Conservation (phyloP, 2,113 vertebrate genomes). For the Lampris incognitus region DNA sequence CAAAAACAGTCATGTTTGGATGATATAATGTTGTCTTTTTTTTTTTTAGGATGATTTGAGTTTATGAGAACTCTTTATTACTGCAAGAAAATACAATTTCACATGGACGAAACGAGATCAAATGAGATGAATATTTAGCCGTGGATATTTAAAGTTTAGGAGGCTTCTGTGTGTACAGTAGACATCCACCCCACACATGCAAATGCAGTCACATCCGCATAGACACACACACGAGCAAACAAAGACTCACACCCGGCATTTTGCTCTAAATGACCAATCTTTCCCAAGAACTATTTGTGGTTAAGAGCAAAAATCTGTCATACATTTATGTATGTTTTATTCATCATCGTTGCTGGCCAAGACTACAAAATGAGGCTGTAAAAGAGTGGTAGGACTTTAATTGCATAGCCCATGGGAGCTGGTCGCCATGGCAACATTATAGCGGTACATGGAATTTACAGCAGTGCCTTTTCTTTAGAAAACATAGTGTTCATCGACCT, state of each 20-base stretch:
- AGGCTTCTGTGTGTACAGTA: slow-evolving; percentile 2
- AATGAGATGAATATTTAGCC: slow-evolving; percentile 11
- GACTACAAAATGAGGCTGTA: slow-evolving; percentile 75
- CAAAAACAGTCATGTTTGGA: background rate
- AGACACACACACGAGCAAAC: slow-evolving; percentile 6
- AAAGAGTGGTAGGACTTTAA: slow-evolving; percentile 77
- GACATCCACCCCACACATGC: slow-evolving; percentile 19
- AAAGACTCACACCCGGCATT: background rate
- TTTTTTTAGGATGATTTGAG: slow-evolving; percentile 31
- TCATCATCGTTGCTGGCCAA: slow-evolving; percentile 66
- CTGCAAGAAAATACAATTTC: slow-evolving; percentile 9
- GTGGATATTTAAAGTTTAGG: slow-evolving; percentile 19
- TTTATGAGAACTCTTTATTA: slow-evolving; percentile 15
- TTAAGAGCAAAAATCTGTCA: slow-evolving; percentile 53
- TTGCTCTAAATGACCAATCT: background rate
- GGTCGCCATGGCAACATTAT: slow-evolving; percentile 75
- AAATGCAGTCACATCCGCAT: background rate
- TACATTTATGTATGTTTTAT: slow-evolving; percentile 79
- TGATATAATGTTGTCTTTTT: slow-evolving; percentile 1
- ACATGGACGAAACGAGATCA: background rate
- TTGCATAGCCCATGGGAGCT: slow-evolving; percentile 75
- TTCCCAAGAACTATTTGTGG: slow-evolving; percentile 40
- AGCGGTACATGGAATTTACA: slow-evolving; percentile 65
- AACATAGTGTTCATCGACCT: slow-evolving; percentile 21
- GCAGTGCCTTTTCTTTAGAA: slow-evolving; percentile 57